Conservation (phyloP, 2,888 invertebrate genomes). For the Diplazon laetatorius region DNA sequence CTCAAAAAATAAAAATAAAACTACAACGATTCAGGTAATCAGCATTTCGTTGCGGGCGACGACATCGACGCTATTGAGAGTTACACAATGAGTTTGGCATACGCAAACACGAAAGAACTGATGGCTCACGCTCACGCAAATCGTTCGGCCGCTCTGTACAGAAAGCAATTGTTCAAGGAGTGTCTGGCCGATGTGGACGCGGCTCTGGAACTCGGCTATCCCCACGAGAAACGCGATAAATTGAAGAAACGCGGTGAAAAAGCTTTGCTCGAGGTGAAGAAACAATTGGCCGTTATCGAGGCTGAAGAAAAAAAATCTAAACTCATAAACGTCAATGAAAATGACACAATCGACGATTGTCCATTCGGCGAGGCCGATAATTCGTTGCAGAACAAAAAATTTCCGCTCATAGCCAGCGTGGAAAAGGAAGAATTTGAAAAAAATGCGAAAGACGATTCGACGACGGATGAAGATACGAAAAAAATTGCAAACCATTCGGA, state of each 20-base stretch:
- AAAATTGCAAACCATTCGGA: conserved; percentile 16
- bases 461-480: conserved; percentile 4
- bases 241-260: conserved; percentile 76
- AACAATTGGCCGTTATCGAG: conserved; percentile 55
- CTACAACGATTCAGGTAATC: conserved; percentile 74
- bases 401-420: conserved; percentile 49
- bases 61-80: conserved; percentile 79
- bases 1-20: conserved; percentile 3
- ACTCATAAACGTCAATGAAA: conserved; percentile 29
- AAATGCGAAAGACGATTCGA: conserved; percentile 22
- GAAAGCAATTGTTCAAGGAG: conserved; percentile 77
- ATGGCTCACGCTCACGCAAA: conserved; percentile 80
- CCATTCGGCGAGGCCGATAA: conserved; percentile 36
- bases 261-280: conserved; percentile 74
- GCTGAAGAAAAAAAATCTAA: conserved; percentile 43
- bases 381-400: conserved; percentile 54
- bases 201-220: conserved; percentile 76
- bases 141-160: conserved; percentile 80
- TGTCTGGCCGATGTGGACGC: conserved; percentile 79
- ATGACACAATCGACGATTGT: conserved; percentile 41
- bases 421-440: conserved; percentile 52
- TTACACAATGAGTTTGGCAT: conserved; percentile 79
- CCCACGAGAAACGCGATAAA: conserved; percentile 77
- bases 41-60: conserved; percentile 78
- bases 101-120: conserved; percentile 74